Percentiles rank a stretch among this genome's conserved stretches.
phyloP scores from a whole-genome alignment of 1,140 invertebrate species.

The Drosophila elegans region DNA sequence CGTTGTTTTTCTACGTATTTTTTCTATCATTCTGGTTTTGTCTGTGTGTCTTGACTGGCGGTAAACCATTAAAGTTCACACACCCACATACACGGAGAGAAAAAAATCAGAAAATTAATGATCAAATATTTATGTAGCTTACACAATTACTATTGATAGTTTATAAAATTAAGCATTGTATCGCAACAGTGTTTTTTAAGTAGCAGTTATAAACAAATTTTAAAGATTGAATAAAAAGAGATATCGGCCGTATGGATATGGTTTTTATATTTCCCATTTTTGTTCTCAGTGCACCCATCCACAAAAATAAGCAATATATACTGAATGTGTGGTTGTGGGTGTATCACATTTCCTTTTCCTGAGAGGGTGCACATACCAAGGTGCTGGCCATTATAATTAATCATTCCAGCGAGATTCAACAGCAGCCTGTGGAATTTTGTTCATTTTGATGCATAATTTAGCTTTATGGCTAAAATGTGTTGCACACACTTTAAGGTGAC shows the following conservation, averaged over 20 bases:
- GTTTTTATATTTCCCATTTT: no score
- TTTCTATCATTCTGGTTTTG: constrained; percentile 41
- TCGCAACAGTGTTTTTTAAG: no score
- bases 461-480: constrained; percentile 65
- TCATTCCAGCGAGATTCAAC: constrained; percentile 47
- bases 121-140: not conserved
- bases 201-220: no score
- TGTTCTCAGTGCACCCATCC: not conserved
- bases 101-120: not conserved
- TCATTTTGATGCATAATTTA: constrained; percentile 74
- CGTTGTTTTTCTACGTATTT: not conserved
- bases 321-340: not conserved
- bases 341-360: constrained; percentile 30
- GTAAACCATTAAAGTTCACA: constrained; percentile 54
- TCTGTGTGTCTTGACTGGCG: constrained; percentile 44
- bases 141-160: no score
- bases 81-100: not conserved
- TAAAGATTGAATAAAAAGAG: no score
- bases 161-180: no score
- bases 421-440: constrained; percentile 56
- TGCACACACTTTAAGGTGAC: constrained; percentile 54
- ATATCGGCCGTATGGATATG: no score
- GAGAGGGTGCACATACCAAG: constrained; percentile 25
- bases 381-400: constrained; percentile 66
- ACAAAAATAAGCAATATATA: constrained; percentile 1